Evolutionary conservation across 1,140 invertebrate genomes (phyloP).

Genomic region (Halesus radiatus): DNA sequence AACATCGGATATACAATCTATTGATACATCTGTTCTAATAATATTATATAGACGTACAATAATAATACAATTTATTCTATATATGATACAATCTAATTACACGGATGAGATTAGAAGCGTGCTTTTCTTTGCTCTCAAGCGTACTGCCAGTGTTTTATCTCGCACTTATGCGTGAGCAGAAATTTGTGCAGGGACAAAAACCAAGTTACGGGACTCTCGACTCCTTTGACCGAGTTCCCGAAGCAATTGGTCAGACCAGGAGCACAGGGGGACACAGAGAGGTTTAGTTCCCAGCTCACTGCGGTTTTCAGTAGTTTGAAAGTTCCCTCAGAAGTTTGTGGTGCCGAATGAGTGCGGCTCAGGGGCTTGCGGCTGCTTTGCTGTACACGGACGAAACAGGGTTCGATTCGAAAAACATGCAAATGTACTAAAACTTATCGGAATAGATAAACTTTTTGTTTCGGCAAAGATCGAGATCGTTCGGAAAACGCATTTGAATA

Average conservation of each 20-base stretch:
- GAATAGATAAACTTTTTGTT: slow-evolving; percentile 1
- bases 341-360: slow-evolving; percentile 32
- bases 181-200: not conserved
- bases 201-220: not conserved
- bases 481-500: slow-evolving; percentile 1
- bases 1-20: too few species aligned
- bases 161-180: not conserved
- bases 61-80: too few species aligned
- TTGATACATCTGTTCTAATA: too few species aligned
- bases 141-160: too few species aligned
- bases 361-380: slow-evolving; percentile 52
- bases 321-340: slow-evolving; percentile 43
- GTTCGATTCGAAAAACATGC: slow-evolving; percentile 41
- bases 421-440: slow-evolving; percentile 41
- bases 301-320: slow-evolving; percentile 52
- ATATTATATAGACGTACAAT: too few species aligned
- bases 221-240: slow-evolving; percentile 17
- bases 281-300: slow-evolving; percentile 45
- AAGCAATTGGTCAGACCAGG: slow-evolving; percentile 22
- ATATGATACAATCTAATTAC: too few species aligned
- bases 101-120: too few species aligned
- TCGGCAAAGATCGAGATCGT: slow-evolving; percentile 5
- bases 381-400: slow-evolving; percentile 35
- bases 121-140: too few species aligned
- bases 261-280: slow-evolving; percentile 15